phyloP scores from a whole-genome alignment of 2,113 vertebrate genomes.

The Pan paniscus region DNA sequence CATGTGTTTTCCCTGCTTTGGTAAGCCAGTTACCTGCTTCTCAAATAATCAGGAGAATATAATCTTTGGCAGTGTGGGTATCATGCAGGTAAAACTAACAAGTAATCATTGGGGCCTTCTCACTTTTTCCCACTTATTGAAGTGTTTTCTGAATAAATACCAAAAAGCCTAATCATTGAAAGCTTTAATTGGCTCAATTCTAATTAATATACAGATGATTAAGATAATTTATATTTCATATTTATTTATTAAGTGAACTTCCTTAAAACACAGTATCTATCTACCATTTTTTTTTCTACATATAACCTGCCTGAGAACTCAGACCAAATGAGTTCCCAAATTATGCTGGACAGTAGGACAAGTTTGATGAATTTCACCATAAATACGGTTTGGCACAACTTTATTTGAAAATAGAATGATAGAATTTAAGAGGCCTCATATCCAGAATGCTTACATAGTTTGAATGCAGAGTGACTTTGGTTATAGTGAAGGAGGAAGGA shows the following conservation, averaged over 20 bases:
- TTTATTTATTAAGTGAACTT: not conserved
- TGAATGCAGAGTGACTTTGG: not conserved
- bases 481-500: not conserved
- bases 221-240: not conserved
- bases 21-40: not conserved
- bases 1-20: not conserved
- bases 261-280: not conserved
- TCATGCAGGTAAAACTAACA: not conserved
- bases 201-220: not conserved
- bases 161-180: not conserved
- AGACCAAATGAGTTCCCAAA: not conserved
- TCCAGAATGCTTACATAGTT: not conserved
- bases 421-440: not conserved
- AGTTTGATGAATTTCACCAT: slow-evolving; percentile 20
- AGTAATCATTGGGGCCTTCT: not conserved
- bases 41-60: not conserved
- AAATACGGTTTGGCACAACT: not conserved
- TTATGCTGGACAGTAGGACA: not conserved
- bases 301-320: not conserved
- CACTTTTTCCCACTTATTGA: not conserved
- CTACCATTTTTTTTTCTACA: not conserved
- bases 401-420: not conserved
- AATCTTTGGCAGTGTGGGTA: not conserved
- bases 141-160: not conserved
- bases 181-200: not conserved